Conservation (phyloP, 2,888 invertebrate species). For the Brenthis hecate region DNA sequence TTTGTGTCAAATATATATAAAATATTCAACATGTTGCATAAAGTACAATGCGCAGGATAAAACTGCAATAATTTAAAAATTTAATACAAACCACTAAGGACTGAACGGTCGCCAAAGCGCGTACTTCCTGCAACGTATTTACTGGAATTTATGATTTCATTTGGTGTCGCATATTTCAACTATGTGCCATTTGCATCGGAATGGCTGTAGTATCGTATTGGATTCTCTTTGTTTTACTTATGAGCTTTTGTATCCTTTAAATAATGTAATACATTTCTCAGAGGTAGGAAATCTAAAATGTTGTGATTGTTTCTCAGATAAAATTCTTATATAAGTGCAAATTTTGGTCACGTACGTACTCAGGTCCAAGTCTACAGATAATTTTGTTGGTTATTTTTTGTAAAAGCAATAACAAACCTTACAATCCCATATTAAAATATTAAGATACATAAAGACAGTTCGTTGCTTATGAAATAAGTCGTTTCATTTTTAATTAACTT, state of each 20-base stretch:
- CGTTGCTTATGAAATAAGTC: conserved; percentile 27
- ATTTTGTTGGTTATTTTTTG: neutral
- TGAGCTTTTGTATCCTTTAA: conserved; percentile 32
- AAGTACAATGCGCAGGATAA: conserved; percentile 23
- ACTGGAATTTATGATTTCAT: conserved; percentile 77
- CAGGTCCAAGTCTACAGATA: too few relatives aligned
- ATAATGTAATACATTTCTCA: conserved; percentile 25
- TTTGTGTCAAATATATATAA: neutral
- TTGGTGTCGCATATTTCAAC: conserved; percentile 74
- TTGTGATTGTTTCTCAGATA: neutral
- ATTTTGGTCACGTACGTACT: too few relatives aligned
- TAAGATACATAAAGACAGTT: conserved; percentile 19
- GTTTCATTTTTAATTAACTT: conserved; percentile 37
- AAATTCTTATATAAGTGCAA: neutral
- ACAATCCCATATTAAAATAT: conserved; percentile 8
- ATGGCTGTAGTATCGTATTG: conserved; percentile 64
- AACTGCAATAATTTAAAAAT: conserved; percentile 35
- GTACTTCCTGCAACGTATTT: conserved; percentile 53
- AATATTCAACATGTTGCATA: conserved; percentile 3
- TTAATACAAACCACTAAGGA: conserved; percentile 36
- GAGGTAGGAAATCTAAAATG: neutral
- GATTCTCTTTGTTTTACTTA: conserved; percentile 46
- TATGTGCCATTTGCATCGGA: conserved; percentile 62
- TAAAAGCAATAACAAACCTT: neutral
- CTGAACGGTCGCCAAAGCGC: conserved; percentile 37